Conservation (phyloP, 1,140 invertebrate genomes). For the Penaeus vannamei region DNA sequence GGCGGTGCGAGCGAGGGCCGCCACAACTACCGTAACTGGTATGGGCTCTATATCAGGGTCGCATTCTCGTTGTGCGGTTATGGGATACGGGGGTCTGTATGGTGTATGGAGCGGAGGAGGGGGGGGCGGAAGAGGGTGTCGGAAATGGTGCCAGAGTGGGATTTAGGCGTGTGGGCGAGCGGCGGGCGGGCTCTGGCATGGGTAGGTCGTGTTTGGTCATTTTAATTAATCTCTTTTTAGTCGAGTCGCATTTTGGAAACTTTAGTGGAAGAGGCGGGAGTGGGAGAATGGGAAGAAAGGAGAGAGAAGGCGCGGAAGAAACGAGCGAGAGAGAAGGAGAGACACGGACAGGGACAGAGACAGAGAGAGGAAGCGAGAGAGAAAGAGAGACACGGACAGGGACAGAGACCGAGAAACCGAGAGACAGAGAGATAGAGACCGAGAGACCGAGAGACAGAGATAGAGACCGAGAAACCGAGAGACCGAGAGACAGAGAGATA, state of each 20-base stretch:
- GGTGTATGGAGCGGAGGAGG: too few relatives aligned
- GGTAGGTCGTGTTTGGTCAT: background rate
- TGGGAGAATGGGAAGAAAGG: background rate
- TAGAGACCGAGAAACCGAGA: background rate
- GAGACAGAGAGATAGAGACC: constrained; percentile 39
- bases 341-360: background rate
- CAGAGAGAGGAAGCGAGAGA: background rate
- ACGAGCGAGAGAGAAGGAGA: constrained; percentile 40
- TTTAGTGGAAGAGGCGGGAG: background rate
- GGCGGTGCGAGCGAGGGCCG: too few relatives aligned
- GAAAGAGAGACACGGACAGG: background rate
- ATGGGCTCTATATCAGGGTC: too few relatives aligned
- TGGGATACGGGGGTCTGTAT: too few relatives aligned
- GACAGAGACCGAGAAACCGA: constrained; percentile 12
- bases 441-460: background rate
- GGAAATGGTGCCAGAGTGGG: background rate
- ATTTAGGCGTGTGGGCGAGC: background rate
- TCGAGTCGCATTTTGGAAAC: background rate
- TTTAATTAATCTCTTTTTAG: too few relatives aligned
- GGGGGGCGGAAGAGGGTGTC: too few relatives aligned
- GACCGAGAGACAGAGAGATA: background rate
- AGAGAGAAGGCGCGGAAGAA: background rate
- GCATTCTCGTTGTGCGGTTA: too few relatives aligned
- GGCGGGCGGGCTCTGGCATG: background rate
- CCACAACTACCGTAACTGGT: too few relatives aligned